Evolutionary conservation across 2,113 vertebrate genomes (phyloP).

Genomic region (Zosterops pallidus): DNA sequence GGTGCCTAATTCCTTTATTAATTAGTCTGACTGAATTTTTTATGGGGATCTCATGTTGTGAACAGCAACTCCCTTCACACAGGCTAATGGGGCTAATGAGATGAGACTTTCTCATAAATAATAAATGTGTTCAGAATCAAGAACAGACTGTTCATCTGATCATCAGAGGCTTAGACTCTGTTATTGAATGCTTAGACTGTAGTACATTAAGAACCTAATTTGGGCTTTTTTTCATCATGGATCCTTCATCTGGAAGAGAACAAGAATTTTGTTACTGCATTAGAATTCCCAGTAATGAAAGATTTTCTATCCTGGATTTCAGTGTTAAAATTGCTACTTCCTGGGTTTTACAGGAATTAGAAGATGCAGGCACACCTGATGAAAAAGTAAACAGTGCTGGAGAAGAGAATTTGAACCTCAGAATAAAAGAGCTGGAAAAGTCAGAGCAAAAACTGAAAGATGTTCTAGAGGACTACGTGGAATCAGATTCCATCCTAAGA

Average conservation of each 20-base stretch:
- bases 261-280: conserved; percentile 47
- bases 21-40: conserved; percentile 3
- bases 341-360: conserved; percentile 64
- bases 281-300: conserved; percentile 32
- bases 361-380: neutral
- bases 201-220: neutral
- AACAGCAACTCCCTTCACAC: neutral
- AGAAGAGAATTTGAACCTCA: conserved; percentile 13
- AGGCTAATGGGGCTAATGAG: conserved; percentile 23
- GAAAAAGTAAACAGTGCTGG: neutral
- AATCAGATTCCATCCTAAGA: conserved; percentile 58
- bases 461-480: conserved; percentile 4
- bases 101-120: conserved; percentile 65
- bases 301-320: conserved; percentile 30
- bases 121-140: conserved; percentile 23
- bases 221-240: conserved; percentile 20
- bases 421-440: conserved; percentile 61
- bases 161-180: neutral
- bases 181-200: neutral
- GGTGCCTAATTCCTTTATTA: neutral
- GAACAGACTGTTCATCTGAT: conserved; percentile 12
- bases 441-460: conserved; percentile 31
- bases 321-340: conserved; percentile 59
- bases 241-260: neutral
- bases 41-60: neutral